Conservation (phyloP, 2,113 vertebrate species). For the Siphamia tubifer region DNA sequence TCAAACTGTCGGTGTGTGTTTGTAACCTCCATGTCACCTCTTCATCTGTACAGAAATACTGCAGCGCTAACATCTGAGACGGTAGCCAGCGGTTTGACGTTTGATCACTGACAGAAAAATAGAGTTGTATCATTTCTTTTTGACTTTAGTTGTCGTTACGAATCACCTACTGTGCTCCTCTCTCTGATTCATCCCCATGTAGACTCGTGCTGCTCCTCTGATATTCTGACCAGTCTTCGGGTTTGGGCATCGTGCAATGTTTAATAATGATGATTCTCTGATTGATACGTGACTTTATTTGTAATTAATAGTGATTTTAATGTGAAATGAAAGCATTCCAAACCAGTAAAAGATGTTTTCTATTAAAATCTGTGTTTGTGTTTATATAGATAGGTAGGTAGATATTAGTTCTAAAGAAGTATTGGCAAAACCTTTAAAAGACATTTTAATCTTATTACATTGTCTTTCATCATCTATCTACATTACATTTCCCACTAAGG, state of each 20-base stretch:
- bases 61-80: not conserved
- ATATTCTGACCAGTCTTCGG: not conserved
- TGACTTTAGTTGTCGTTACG: not conserved
- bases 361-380: not conserved
- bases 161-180: not conserved
- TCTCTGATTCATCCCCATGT: not conserved
- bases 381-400: not conserved
- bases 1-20: not conserved
- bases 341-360: constrained; percentile 40
- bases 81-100: not conserved
- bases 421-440: not conserved
- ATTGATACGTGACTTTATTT: constrained; percentile 24
- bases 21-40: not conserved
- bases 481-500: too few relatives aligned
- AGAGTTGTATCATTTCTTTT: not conserved
- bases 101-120: too few relatives aligned
- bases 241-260: constrained; percentile 67
- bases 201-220: constrained; percentile 6
- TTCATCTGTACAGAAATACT: not conserved
- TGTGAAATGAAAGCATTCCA: constrained; percentile 37
- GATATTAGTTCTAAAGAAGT: too few relatives aligned
- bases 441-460: too few relatives aligned
- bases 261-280: constrained; percentile 7
- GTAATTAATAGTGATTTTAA: not conserved
- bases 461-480: too few relatives aligned